Base-by-base conservation (phyloP, 1,140 invertebrate genomes). In the Camponotus vicinus region DNA sequence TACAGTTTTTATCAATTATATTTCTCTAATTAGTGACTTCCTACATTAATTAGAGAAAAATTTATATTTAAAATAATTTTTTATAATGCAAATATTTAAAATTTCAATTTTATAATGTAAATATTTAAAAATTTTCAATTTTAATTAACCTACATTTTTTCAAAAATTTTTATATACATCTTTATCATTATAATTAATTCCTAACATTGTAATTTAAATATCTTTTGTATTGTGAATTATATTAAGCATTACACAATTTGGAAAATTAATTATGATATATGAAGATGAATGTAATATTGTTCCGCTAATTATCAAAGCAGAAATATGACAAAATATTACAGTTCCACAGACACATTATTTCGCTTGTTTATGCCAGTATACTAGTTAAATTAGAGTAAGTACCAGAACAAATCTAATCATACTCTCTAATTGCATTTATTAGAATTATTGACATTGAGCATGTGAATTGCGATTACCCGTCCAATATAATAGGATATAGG, bases 51-150 rank as follows among this genome's bases (percentile, higher is more conserved):
- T 2, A 13, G 37, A 11, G 18, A 75, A 52, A 27, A 21, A 37
- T n/a, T n/a, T 4, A 2, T 75, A 34, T 8, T 76, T 34, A 76
- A 75, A 59, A 76, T 77, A 77, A 77, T 77, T 42, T 18, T 42
- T 63, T 37, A 37, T 3, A 37, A 5, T 37, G 37, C 5, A 37
- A 37, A 37, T 37, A 5, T 21, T 76, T 34, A 76, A 75, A 59
- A 76, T 77, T 27, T 27, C 27, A 77, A 77, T 27, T 27, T 27
- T 27, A 27, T 27, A 27, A 27, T 0, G 27, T 27, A 27, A 27
- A 27, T 0, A 40, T 77, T 63, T 42, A 27, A 61, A 42, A 7
- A 27, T 27, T 13, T 45, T 76, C 8, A 3, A 63, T 77, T 63
- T 64, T 77, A 77, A 76, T 61, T 63, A 42, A 77, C 0, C 21